Percentiles rank a stretch among this genome's conserved stretches.
Evolutionary conservation across 1,140 invertebrate species (phyloP).

Genomic region (Proales similis): DNA sequence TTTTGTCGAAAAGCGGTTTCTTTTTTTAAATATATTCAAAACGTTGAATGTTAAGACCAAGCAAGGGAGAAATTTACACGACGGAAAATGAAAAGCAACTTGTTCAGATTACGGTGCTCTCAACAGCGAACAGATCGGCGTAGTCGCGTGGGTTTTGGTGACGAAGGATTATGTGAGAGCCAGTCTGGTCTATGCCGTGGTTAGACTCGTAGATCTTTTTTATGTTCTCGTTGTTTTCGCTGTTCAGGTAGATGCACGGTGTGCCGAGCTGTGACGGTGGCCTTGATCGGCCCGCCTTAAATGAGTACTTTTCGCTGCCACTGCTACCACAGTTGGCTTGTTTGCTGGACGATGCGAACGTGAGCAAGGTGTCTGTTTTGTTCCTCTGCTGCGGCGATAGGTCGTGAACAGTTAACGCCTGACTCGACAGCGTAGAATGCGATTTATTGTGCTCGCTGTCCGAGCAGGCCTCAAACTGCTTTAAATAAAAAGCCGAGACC

Average conservation of each 20-base stretch:
- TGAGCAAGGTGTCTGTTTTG: conserved; percentile 23
- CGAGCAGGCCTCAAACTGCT: conserved; percentile 22
- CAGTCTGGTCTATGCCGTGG: no score
- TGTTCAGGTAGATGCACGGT: no score
- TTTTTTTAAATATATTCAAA: not conserved
- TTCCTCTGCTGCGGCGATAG: conserved; percentile 21
- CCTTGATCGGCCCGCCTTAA: no score
- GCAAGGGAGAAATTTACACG: conserved; percentile 1
- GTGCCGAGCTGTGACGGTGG: no score
- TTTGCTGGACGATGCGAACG: no score
- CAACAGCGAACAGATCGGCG: conserved; percentile 32
- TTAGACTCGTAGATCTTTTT: no score
- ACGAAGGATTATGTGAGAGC: not conserved
- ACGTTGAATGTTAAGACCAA: conserved; percentile 3
- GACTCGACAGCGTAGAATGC: conserved; percentile 7
- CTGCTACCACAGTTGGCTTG: no score
- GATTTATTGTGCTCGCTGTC: conserved; percentile 15
- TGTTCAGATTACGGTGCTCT: conserved; percentile 28
- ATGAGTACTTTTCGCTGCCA: no score
- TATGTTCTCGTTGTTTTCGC: no score
- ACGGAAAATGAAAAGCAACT: conserved; percentile 11
- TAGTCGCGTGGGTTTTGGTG: conserved; percentile 10
- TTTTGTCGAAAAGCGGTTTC: no score
- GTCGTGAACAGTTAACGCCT: conserved; percentile 13
- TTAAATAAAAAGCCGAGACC: conserved; percentile 22